phyloP scores from a whole-genome alignment of 2,797 vertebrate genomes.

The Chrysocyon brachyurus region DNA sequence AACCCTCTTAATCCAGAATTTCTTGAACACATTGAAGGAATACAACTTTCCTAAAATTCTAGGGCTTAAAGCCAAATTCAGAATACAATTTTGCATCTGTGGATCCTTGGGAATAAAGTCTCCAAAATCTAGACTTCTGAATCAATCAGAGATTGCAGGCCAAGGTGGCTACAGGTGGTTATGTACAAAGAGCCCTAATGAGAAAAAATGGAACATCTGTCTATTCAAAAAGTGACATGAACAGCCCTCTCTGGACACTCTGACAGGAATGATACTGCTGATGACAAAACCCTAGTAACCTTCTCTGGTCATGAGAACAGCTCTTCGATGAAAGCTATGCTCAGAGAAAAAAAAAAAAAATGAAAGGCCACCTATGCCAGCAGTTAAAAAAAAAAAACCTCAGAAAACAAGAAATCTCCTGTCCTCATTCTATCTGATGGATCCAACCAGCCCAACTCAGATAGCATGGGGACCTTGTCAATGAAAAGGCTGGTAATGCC shows the following conservation, averaged over 20 bases:
- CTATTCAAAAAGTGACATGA: constrained; percentile 52
- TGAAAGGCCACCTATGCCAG: constrained; percentile 50
- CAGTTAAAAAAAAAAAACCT: constrained; percentile 60
- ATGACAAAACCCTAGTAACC: constrained; percentile 31
- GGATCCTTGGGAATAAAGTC: constrained; percentile 35
- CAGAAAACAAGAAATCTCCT: constrained; percentile 32
- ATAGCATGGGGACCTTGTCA: constrained; percentile 19
- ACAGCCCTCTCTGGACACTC: constrained; percentile 4
- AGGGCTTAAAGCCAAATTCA: constrained; percentile 47
- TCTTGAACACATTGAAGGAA: constrained; percentile 50
- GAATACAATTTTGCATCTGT: constrained; percentile 27
- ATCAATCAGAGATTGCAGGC: constrained; percentile 27
- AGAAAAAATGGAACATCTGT: constrained; percentile 58
- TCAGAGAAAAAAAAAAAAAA: constrained; percentile 48
- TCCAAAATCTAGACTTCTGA: constrained; percentile 65
- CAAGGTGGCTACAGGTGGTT: constrained; percentile 47
- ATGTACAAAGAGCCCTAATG: constrained; percentile 55
- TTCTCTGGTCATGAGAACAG: constrained; percentile 11
- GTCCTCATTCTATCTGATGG: constrained; percentile 37
- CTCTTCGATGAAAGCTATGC: constrained; percentile 45
- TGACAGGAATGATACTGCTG: constrained; percentile 42
- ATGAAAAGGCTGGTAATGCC: constrained; percentile 24
- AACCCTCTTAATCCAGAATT: background rate
- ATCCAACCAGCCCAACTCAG: constrained; percentile 44
- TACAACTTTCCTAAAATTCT: constrained; percentile 52